These are phyloP conservation scores for Cryptus viduatorius DNA, from an alignment of 2,888 invertebrate genomes.

Conservation along the genomic window DNA sequence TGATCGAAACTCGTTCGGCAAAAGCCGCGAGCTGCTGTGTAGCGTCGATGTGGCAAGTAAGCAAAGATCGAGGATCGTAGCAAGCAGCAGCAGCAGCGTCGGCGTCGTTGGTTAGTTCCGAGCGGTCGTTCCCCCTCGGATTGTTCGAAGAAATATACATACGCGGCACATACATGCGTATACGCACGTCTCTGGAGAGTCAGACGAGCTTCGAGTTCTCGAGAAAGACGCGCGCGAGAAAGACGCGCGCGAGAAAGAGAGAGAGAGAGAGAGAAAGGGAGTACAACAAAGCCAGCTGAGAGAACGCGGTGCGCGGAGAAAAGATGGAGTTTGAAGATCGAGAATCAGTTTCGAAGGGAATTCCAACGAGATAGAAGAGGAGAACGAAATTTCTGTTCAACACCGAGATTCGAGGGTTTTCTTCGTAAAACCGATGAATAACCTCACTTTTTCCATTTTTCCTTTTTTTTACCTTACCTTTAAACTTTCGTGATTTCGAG, in stretches of 20 bases:
- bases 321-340: constrained; percentile 46
- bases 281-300: constrained; percentile 18
- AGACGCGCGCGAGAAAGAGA: constrained; percentile 10
- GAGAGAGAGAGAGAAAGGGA: constrained; percentile 29
- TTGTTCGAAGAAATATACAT: constrained; percentile 72
- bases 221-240: constrained; percentile 22
- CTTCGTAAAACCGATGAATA: background rate
- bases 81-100: constrained; percentile 49
- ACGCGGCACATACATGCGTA: constrained; percentile 68
- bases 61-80: constrained; percentile 64
- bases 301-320: constrained; percentile 28
- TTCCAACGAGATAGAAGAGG: constrained; percentile 53
- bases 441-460: background rate
- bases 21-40: constrained; percentile 11
- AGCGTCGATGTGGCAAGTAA: constrained; percentile 38
- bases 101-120: constrained; percentile 54
- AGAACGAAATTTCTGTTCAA: constrained; percentile 42
- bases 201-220: constrained; percentile 23
- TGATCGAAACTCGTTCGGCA: constrained; percentile 65
- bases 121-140: constrained; percentile 72
- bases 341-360: constrained; percentile 55
- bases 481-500: background rate
- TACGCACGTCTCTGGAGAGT: constrained; percentile 57
- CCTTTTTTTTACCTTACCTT: constrained; percentile 13
- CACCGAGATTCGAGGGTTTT: background rate